Conservation (phyloP, 2,113 vertebrate species). For the Daphoenositta chrysoptera region DNA sequence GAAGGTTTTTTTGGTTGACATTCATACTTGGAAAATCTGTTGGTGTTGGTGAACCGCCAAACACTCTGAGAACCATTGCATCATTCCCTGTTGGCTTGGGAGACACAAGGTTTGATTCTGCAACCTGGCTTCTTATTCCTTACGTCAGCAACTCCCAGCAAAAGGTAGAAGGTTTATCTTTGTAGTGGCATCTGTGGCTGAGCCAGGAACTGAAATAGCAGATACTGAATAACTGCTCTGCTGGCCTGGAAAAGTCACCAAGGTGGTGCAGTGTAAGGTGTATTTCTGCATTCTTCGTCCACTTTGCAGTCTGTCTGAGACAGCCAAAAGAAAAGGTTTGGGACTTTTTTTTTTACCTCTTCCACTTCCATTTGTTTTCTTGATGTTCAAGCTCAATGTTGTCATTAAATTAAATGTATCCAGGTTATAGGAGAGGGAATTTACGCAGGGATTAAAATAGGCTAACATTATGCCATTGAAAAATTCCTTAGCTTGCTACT, state of each 20-base stretch:
- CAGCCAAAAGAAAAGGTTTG: neutral
- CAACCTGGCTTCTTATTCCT: neutral
- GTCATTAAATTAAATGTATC: neutral
- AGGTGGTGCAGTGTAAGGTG: neutral
- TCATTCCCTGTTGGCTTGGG: neutral
- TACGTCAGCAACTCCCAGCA: neutral
- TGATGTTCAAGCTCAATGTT: neutral
- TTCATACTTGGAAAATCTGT: neutral
- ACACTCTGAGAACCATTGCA: neutral
- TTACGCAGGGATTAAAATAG: conserved; percentile 19
- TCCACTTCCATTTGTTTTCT: neutral
- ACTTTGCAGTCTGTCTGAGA: neutral
- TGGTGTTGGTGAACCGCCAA: neutral
- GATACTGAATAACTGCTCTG: neutral
- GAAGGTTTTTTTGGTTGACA: neutral
- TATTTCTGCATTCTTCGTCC: neutral
- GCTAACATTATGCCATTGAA: neutral
- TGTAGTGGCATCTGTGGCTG: neutral
- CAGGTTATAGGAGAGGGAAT: neutral
- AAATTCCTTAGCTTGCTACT: neutral
- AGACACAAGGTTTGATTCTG: neutral
- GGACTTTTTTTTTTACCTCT: neutral
- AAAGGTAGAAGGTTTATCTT: neutral
- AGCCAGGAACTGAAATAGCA: neutral
- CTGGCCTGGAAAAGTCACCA: neutral